Evolutionary conservation across 2,888 invertebrate genomes (phyloP), one percentile per base, ranked within the genome.

Genomic region (Xestobium rufovillosum): DNA sequence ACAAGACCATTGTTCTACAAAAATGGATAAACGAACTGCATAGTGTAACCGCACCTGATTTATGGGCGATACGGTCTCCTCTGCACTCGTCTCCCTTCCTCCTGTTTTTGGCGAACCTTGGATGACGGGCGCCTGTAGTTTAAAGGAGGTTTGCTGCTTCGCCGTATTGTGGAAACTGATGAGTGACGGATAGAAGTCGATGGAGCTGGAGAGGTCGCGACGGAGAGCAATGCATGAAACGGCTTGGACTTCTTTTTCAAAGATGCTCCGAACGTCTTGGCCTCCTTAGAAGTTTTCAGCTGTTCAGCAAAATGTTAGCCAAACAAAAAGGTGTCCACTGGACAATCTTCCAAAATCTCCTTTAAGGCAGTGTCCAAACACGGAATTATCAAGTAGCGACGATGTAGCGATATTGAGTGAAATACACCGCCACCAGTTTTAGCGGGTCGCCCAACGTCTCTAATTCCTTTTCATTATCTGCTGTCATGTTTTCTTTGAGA

Each of bases 11-110:
- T 37, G 36, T 10, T 32, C 15, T 27, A 38, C 9, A 38, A 23
- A 41, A 3, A 33, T 13, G 14, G 30, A 23, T 41, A 41, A 26
- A n/a, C 41, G 37, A 3, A 37, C 37, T 14, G 41, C 37, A n/a
- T n/a, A n/a, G n/a, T n/a, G n/a, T n/a, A n/a, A 41, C 13, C 23
- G 15, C 14, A 13, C 32, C 30, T 41, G 27, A 3, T 1, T 31
- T 40, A 37, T 16, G 26, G 38, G 2, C 25, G 39, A 34, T 31
- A 11, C 25, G 27, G 35, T 14, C 28, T 34, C 14, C 13, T 33
- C 17, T 30, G 38, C n/a, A 34, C 14, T 3, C 6, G 30, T 27
- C 26, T 31, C 26, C 29, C 25, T 15, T 37, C 14, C 12, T 26
- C 28, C 19, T 32, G 26, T 19, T 17, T 35, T 27, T 35, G 29